These are phyloP conservation scores for Noturus placidus DNA, from an alignment of 2,113 vertebrate genomes.

Conservation along the genomic window DNA sequence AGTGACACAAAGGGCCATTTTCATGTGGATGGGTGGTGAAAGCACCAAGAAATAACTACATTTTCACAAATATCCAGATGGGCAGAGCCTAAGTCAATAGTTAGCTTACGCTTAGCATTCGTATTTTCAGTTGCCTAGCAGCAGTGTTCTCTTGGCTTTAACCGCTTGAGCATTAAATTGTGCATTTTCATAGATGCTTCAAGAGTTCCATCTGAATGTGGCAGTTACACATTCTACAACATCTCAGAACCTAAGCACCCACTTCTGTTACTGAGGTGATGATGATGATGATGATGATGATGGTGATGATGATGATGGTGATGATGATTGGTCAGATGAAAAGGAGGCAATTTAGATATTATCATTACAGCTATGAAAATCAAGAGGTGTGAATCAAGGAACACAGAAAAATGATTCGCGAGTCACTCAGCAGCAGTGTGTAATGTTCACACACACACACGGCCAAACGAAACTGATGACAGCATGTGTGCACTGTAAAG, in stretches of 20 bases:
- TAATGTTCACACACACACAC: neutral
- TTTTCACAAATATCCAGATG: neutral
- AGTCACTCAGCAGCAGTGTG: constrained; percentile 4
- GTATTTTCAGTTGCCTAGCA: neutral
- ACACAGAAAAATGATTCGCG: neutral
- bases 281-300: neutral
- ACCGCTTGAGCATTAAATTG: neutral
- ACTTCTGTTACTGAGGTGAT: neutral
- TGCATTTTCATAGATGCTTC: neutral
- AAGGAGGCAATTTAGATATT: neutral
- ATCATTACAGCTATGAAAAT: neutral
- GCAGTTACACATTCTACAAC: neutral
- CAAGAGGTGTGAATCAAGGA: neutral
- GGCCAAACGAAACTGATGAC: neutral
- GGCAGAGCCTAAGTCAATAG: neutral
- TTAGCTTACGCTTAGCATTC: neutral
- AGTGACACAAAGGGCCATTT: no score
- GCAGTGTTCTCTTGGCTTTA: neutral
- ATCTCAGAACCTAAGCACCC: neutral
- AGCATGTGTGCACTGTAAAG: neutral
- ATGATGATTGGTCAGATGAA: neutral
- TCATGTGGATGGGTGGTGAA: no score
- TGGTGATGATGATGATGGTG: neutral
- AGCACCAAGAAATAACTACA: neutral
- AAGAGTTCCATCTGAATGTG: neutral